A percentile compares a stretch with the other conserved stretches of the same genome.
Evolutionary conservation across 2,113 vertebrate species (phyloP).

Genomic region (Capricornis sumatraensis): DNA sequence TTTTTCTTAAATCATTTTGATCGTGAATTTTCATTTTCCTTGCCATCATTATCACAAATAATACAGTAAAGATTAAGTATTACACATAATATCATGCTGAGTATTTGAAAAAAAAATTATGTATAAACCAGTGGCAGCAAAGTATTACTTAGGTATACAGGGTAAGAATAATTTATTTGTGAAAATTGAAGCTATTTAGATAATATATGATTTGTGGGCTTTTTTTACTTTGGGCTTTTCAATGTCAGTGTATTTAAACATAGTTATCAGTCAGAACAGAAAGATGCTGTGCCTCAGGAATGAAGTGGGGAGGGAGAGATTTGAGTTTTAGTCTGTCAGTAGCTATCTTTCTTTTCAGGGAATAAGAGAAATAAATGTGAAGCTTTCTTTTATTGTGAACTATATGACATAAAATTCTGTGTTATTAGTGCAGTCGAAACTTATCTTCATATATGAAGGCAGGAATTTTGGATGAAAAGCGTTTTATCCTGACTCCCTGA

Average conservation of each 20-base stretch:
- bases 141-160: background rate
- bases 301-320: background rate
- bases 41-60: conserved; percentile 7
- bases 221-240: background rate
- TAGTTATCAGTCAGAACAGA: background rate
- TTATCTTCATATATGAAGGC: background rate
- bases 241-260: background rate
- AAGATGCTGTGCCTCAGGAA: background rate
- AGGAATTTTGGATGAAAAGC: conserved; percentile 3
- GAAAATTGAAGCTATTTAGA: background rate
- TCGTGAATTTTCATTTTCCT: conserved; percentile 18
- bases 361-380: background rate
- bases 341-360: background rate
- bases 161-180: background rate
- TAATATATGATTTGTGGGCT: background rate
- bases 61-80: background rate
- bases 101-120: background rate
- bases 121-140: background rate
- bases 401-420: background rate
- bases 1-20: conserved; percentile 5
- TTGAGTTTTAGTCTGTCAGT: background rate
- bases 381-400: conserved; percentile 32
- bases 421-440: background rate
- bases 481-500: background rate
- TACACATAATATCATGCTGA: background rate